A percentile compares a stretch with the other conserved stretches of the same genome.
phyloP scores from a whole-genome alignment of 2,797 vertebrate genomes.

The Chaetophractus vellerosus region DNA sequence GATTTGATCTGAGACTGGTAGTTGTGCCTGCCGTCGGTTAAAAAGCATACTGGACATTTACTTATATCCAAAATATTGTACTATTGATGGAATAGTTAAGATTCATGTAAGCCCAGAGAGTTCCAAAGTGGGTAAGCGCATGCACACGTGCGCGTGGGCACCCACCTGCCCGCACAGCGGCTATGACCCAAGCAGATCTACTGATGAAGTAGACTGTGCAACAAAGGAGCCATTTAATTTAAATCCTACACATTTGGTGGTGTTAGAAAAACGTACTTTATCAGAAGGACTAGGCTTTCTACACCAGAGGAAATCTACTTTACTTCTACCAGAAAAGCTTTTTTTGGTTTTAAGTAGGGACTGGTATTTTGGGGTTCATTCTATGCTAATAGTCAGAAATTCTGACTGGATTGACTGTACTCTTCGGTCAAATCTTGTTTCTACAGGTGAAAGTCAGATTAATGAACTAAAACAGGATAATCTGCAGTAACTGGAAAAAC shows the following conservation, averaged over 20 bases:
- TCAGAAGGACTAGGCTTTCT: conserved; percentile 26
- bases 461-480: conserved; percentile 60
- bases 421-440: conserved; percentile 49
- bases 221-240: neutral
- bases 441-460: conserved; percentile 45
- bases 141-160: neutral
- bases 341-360: neutral
- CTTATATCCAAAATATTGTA: conserved; percentile 5
- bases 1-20: neutral
- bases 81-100: neutral
- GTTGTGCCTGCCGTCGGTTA: too few relatives aligned
- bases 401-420: neutral
- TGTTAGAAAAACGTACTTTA: neutral
- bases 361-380: neutral
- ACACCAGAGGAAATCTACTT: neutral
- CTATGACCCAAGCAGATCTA: neutral
- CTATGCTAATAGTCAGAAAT: neutral
- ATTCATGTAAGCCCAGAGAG: neutral
- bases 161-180: neutral
- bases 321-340: conserved; percentile 33
- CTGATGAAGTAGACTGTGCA: neutral
- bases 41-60: neutral
- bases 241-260: neutral
- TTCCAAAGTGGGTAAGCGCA: neutral
- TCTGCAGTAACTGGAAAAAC: conserved; percentile 33